Evolutionary conservation across 2,113 vertebrate species (phyloP).

Genomic region (Callipepla squamata): DNA sequence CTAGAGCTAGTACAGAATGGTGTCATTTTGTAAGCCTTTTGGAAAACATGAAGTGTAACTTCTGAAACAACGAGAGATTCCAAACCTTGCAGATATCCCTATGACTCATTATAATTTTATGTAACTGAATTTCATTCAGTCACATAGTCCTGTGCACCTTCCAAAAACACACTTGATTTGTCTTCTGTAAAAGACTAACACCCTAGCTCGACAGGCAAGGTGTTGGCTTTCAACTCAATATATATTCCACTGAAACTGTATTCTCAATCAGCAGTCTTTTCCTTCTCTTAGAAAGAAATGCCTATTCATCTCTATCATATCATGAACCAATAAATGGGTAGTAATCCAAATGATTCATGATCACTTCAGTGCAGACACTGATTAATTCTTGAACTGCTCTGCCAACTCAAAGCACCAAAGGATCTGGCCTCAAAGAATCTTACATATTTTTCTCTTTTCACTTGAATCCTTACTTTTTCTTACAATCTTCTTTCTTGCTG

Average conservation of each 20-base stretch:
- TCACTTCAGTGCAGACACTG: rapidly evolving
- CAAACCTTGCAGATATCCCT: not conserved
- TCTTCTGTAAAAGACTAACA: not conserved
- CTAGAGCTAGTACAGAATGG: not conserved
- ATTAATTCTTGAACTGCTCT: not conserved
- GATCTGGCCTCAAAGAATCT: not conserved
- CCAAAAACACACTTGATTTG: not conserved
- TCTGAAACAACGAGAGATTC: not conserved
- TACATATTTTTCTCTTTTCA: not conserved
- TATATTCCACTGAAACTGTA: not conserved
- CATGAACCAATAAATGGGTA: not conserved
- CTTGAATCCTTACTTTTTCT: not conserved
- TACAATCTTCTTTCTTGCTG: not conserved
- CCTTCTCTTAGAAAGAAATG: not conserved
- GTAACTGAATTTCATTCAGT: not conserved
- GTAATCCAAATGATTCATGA: not conserved
- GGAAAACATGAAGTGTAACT: not conserved
- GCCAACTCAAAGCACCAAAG: not conserved
- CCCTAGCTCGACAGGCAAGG: not conserved
- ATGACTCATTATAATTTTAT: not conserved
- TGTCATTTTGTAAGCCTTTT: not conserved
- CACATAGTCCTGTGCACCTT: not conserved
- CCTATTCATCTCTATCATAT: not conserved
- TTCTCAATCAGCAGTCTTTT: not conserved
- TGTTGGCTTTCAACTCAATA: not conserved